Percentiles rank a stretch among this genome's conserved stretches.
phyloP scores from a whole-genome alignment of 2,113 vertebrate species.

The Tachysurus fulvidraco region DNA sequence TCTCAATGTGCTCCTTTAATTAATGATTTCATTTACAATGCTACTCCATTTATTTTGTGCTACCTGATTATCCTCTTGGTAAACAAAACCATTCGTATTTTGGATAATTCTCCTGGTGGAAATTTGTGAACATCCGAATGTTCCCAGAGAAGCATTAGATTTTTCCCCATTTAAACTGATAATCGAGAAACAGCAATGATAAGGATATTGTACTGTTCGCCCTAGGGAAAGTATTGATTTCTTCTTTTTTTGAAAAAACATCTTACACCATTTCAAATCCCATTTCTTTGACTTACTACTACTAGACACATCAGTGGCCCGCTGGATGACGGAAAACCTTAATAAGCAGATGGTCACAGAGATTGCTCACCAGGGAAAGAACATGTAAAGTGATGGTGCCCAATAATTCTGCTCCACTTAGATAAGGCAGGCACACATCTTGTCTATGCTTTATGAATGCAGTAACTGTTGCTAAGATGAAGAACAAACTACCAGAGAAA shows the following conservation, averaged over 20 bases:
- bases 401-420: background rate
- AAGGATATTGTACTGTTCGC: background rate
- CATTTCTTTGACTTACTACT: background rate
- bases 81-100: background rate
- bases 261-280: background rate
- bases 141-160: background rate
- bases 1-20: background rate
- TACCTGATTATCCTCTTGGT: background rate
- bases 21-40: background rate
- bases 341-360: background rate
- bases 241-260: slow-evolving; percentile 7
- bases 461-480: slow-evolving; percentile 41
- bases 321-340: background rate
- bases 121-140: background rate
- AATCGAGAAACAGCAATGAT: background rate
- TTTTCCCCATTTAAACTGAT: background rate
- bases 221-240: background rate
- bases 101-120: background rate
- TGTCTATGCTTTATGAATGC: slow-evolving; percentile 18
- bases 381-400: background rate
- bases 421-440: slow-evolving; percentile 9
- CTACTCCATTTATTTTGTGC: background rate
- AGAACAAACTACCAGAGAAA: slow-evolving; percentile 28
- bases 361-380: background rate
- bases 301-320: background rate